Conservation (phyloP, 2,797 vertebrate species). For the Hypotaenidia philippensis region DNA sequence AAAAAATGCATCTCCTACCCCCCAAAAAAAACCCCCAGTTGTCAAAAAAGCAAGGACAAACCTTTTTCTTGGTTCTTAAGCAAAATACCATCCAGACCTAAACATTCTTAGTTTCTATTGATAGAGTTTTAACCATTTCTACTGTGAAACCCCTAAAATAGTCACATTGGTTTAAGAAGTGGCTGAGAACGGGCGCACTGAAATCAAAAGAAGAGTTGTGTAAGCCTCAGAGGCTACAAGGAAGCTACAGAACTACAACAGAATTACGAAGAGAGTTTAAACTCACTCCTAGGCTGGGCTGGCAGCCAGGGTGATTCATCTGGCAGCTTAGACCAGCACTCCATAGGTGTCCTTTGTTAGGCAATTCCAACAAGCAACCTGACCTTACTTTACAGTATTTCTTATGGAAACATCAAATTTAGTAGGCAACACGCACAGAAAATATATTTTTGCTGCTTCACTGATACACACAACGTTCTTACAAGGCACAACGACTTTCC, state of each 20-base stretch:
- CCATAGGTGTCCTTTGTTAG: neutral
- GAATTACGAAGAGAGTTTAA: neutral
- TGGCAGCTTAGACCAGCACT: neutral
- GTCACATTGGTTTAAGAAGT: neutral
- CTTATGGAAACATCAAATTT: neutral
- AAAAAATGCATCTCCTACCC: neutral
- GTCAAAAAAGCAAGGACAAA: neutral
- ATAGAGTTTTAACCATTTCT: neutral
- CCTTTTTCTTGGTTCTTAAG: neutral
- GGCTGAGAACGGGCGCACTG: rapidly evolving
- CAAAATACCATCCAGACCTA: neutral
- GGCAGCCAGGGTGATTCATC: neutral
- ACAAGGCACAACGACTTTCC: neutral
- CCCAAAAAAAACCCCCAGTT: neutral
- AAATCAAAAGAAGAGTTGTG: neutral
- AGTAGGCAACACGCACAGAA: neutral
- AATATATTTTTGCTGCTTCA: neutral
- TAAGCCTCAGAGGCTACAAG: neutral
- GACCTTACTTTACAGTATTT: neutral
- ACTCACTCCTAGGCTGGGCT: neutral
- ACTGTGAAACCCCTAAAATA: neutral
- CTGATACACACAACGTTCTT: neutral
- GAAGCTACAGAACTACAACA: neutral
- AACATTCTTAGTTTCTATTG: neutral
- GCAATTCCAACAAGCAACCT: neutral